Conservation (phyloP, 2,113 vertebrate species). For the Syngnathus floridae region DNA sequence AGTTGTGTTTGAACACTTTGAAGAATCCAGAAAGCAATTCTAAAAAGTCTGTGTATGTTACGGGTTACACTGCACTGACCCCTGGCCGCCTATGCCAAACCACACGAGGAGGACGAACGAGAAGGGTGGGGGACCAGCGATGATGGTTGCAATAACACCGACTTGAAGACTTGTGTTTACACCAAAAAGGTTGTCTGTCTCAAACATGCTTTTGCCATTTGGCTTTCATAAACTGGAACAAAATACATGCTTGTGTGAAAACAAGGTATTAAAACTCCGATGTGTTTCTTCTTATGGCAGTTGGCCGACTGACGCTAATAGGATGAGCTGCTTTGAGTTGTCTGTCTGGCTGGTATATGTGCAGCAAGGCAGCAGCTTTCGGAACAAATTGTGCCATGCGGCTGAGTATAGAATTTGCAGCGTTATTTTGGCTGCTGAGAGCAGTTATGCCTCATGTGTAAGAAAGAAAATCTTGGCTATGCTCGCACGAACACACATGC, state of each 20-base stretch:
- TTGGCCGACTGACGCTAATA: constrained; percentile 50
- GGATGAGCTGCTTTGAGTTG: constrained; percentile 54
- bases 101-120: constrained; percentile 35
- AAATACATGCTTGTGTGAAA: constrained; percentile 61
- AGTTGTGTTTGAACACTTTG: constrained; percentile 17
- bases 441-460: constrained; percentile 43
- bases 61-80: constrained; percentile 33
- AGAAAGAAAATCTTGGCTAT: constrained; percentile 57
- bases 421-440: constrained; percentile 49
- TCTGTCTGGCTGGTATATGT: constrained; percentile 54
- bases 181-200: constrained; percentile 40
- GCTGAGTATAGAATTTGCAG: constrained; percentile 54
- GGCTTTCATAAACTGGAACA: constrained; percentile 58
- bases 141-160: constrained; percentile 36
- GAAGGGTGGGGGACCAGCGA: constrained; percentile 35
- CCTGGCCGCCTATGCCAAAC: constrained; percentile 40
- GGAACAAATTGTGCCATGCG: constrained; percentile 60
- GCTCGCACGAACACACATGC: background rate
- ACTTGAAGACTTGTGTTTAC: constrained; percentile 49
- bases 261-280: constrained; percentile 66
- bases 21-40: constrained; percentile 22
- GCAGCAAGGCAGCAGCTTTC: constrained; percentile 50
- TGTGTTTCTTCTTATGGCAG: constrained; percentile 57
- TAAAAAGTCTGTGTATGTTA: constrained; percentile 29
- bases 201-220: constrained; percentile 58